Evolutionary conservation across 35 echinoderm and acorn worm species (phyloP), one percentile per base, ranked within the genome.

Genomic region (Stichopus chloronotus): DNA sequence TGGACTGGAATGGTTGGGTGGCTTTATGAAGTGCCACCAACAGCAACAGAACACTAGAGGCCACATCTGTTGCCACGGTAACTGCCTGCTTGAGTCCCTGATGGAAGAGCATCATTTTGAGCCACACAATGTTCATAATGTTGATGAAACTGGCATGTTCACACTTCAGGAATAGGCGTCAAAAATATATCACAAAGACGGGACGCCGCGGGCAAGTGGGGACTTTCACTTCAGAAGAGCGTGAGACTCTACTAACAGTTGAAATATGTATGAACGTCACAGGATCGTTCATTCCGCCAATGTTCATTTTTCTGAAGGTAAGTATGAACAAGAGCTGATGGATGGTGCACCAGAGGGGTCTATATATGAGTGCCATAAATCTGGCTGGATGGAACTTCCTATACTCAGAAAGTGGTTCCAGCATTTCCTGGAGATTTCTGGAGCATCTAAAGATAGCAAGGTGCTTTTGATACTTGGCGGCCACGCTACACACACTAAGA

Each of bases 241-340:
- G 85, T 63, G 65, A 55, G 63, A 72, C 56, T 76, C 57, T 69
- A 7, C 24, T 91, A 24, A 91, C 88, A 78, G 72, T 30, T 4
- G 88, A 91, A 91, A 91, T 91, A n/a, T 78, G 88, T 19, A 91
- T 91, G 69, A 91, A 65, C 21, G 60, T 91, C 8, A 91, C 85
- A 9, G 61, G 85, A 20, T 88, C 85, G 57, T 61, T 88, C 17
- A 53, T 78, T 91, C 68, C 88, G 4, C 88, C 88, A 11, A 6
- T 91, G 11, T 91, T 78, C 19, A 91, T 91, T 76, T 91, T 91
- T 23, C 88, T 16, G 6, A 58, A 69, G 53, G 88, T 91, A 78
- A 91, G 88, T 24, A 91, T 91, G 88, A 91, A 23, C 80, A 30
- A 55, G 80, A 83, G 56, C 25, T 91, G 65, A 91, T 91, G 88